phyloP scores from a whole-genome alignment of 2,888 invertebrate genomes.

The Aspidapion aeneum region DNA sequence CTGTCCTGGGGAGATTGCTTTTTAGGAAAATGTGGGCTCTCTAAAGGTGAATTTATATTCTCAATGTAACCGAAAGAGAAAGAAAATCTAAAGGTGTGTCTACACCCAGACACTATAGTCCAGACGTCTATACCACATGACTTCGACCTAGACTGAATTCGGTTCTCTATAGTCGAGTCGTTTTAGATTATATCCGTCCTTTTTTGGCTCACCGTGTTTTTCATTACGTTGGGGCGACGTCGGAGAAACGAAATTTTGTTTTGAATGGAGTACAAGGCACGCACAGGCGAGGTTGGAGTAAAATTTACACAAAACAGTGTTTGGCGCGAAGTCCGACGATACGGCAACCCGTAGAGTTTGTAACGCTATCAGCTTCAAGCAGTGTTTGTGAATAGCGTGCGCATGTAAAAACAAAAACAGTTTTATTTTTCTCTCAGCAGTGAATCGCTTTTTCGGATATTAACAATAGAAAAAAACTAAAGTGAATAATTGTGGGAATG shows the following conservation, averaged over 20 bases:
- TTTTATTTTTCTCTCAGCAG: background rate
- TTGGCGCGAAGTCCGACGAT: background rate
- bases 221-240: background rate
- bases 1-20: no score
- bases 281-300: slow-evolving; percentile 1
- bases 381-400: background rate
- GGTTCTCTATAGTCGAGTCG: background rate
- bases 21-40: background rate
- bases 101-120: slow-evolving; percentile 33
- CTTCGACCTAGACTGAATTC: slow-evolving; percentile 33
- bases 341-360: background rate
- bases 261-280: background rate
- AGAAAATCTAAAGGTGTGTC: slow-evolving; percentile 18
- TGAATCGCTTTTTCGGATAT: background rate
- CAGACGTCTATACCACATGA: slow-evolving; percentile 43
- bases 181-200: background rate
- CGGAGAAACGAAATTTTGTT: background rate
- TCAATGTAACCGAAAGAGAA: slow-evolving; percentile 18
- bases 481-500: background rate
- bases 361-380: background rate
- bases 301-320: background rate
- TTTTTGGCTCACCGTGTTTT: background rate
- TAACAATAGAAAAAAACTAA: background rate
- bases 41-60: background rate
- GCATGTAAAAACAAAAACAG: background rate